Conservation (phyloP, 2,113 vertebrate genomes). For the Pitta sordida region DNA sequence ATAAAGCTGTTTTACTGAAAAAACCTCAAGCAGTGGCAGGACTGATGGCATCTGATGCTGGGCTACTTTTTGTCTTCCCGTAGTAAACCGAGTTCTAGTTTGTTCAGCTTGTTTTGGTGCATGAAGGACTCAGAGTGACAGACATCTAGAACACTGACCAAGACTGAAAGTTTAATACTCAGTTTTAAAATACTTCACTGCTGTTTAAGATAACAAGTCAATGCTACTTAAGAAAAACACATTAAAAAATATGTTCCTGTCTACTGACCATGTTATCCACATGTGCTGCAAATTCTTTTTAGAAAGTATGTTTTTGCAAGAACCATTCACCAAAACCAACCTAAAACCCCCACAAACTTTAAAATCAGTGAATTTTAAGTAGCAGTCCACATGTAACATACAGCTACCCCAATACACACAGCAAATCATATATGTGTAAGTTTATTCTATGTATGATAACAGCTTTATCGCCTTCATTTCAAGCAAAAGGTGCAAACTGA, state of each 20-base stretch:
- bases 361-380: neutral
- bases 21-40: rapidly evolving
- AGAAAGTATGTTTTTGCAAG: neutral
- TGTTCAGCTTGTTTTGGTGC: neutral
- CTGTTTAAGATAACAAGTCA: neutral
- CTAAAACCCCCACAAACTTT: neutral
- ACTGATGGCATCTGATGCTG: neutral
- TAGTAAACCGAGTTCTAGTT: neutral
- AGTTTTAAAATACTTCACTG: neutral
- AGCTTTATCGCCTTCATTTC: neutral
- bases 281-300: neutral
- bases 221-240: neutral
- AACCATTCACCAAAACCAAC: neutral
- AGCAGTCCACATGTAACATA: neutral
- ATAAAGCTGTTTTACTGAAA: neutral
- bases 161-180: neutral
- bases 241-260: neutral
- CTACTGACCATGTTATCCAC: neutral
- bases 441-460: neutral
- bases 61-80: neutral
- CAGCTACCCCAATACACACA: neutral
- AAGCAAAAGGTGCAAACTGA: neutral
- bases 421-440: neutral
- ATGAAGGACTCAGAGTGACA: neutral
- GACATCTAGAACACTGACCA: neutral